A percentile compares a stretch with the other conserved stretches of the same genome.
These are phyloP conservation scores for Haliclystus octoradiatus DNA, from an alignment of 30 jellyfish, hydroid and myxozoan species.

Conservation along the genomic window DNA sequence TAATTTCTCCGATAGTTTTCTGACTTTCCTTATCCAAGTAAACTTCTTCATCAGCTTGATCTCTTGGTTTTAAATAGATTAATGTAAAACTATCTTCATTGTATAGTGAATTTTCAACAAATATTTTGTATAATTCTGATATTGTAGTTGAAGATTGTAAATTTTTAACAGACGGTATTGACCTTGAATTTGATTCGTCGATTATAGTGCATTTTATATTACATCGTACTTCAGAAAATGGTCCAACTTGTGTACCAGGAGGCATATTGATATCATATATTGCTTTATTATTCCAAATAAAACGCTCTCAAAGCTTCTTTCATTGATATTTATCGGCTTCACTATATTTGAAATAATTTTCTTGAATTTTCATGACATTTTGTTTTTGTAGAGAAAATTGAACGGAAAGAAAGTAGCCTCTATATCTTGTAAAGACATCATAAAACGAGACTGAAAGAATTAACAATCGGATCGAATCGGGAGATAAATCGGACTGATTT, in stretches of 20 bases:
- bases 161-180: conserved; percentile 1
- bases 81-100: conserved; percentile 12
- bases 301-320: too few species aligned
- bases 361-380: too few species aligned
- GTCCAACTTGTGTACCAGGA: conserved; percentile 2
- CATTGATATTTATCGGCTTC: too few species aligned
- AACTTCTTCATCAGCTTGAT: conserved; percentile 32
- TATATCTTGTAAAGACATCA: too few species aligned
- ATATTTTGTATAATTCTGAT: conserved; percentile 21
- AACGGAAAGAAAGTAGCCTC: too few species aligned
- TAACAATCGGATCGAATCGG: too few species aligned
- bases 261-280: too few species aligned
- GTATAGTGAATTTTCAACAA: conserved; percentile 34
- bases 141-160: conserved; percentile 17
- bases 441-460: too few species aligned
- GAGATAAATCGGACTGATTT: too few species aligned
- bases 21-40: conserved; percentile 17
- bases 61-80: conserved; percentile 34
- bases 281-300: too few species aligned
- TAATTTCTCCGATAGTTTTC: conserved; percentile 22
- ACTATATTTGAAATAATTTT: too few species aligned
- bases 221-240: neutral
- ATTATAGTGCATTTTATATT: neutral
- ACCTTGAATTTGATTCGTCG: neutral
- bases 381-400: too few species aligned